phyloP scores from a whole-genome alignment of 2,888 invertebrate species.

The Melieria omissa region DNA sequence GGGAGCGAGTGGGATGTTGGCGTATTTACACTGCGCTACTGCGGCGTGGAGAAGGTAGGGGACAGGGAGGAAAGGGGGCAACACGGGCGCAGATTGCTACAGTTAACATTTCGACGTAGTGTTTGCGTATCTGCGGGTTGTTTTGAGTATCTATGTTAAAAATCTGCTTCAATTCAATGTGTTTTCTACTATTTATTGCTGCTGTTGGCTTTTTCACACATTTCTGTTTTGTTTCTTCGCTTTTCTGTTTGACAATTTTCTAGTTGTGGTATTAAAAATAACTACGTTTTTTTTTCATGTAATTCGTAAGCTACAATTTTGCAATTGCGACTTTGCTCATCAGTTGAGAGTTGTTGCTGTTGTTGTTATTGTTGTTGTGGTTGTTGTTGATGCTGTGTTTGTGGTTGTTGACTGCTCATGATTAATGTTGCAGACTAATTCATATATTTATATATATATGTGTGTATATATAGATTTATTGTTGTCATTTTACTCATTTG shows the following conservation, averaged over 20 bases:
- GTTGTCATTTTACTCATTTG: conserved; percentile 3
- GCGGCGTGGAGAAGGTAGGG: too few species aligned
- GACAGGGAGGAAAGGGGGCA: too few species aligned
- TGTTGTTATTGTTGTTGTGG: too few species aligned
- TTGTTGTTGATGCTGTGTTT: too few species aligned
- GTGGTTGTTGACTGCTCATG: too few species aligned
- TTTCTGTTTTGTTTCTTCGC: neutral
- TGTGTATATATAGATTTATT: neutral
- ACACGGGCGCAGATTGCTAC: neutral
- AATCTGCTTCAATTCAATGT: neutral
- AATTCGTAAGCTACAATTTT: too few species aligned
- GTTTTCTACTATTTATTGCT: neutral
- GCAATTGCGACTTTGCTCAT: too few species aligned
- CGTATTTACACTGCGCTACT: too few species aligned
- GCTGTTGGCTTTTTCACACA: neutral
- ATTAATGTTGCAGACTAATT: neutral
- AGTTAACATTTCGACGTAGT: neutral
- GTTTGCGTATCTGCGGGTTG: neutral
- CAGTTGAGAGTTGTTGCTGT: too few species aligned
- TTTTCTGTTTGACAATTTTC: neutral
- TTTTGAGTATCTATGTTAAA: neutral
- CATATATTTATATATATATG: neutral
- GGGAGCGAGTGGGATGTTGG: too few species aligned
- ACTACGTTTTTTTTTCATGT: too few species aligned
- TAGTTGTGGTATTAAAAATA: neutral